Base-by-base conservation (phyloP, 2,113 vertebrate genomes). In the Oncorhynchus mykiss region DNA sequence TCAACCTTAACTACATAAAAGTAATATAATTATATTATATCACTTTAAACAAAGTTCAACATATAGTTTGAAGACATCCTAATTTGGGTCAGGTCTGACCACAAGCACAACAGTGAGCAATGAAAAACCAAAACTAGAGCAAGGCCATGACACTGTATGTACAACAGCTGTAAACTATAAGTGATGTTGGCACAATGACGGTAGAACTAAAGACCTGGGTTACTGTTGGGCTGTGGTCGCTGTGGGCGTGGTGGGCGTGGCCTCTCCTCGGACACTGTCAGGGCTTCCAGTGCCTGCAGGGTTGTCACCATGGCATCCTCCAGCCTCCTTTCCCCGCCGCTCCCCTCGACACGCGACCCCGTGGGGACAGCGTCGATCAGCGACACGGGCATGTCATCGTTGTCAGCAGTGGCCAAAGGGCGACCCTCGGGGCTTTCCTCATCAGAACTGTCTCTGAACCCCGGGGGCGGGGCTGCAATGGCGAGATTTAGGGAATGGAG, bases 381-480 rank as follows among this genome's bases (percentile, higher is more conserved):
- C 0, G 97, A 98, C 79, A 98, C 97, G 0, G 97, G 97, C 78
- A 98, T 96, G 57, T 96, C 96, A 8, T 95, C 94, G 49, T 88
- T 85, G 67, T 82, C 82, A 71, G 57, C 76, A 77, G 91, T 81
- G 91, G 93, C 88, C 82, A 92, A 84, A 60, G 90, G 80, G 91
- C 92, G 54, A 75, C 88, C 89, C 87, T 94, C 88, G n/a, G 92
- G 3, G 24, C 78, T 95, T n/a, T 98, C 97, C 88, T 99, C 97
- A 57, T 99, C 97, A 0, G 95, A 96, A 82, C 96, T 97, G 89
- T 99, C 97, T 80, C 95, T 92, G 82, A 99, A 99, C 67, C 96
- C 97, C 25, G 96, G 96, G 0, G 97, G 97, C 0, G 97, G 97
- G 12, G 97, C 97, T 2, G 97, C 97, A 2, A 99, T 98, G 22